Conservation (phyloP, 2,113 vertebrate genomes). For the Peromyscus californicus region DNA sequence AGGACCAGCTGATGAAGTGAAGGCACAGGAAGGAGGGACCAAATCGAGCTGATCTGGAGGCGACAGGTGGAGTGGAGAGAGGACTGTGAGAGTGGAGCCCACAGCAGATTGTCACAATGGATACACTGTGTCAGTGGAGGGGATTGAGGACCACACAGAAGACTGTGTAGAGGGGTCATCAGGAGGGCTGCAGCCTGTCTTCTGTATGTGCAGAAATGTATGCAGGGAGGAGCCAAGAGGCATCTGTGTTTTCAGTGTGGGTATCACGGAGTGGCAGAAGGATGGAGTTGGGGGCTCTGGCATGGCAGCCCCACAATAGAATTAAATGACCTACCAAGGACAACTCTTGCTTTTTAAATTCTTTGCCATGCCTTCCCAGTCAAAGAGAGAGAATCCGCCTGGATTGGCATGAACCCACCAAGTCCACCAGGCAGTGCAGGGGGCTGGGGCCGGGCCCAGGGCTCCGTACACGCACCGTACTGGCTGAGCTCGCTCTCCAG, state of each 20-base stretch:
- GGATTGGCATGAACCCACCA: background rate
- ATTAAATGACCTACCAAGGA: background rate
- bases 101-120: background rate
- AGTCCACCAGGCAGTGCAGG: too few species aligned
- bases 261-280: background rate
- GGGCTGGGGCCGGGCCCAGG: too few species aligned
- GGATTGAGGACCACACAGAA: background rate
- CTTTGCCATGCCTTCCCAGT: background rate
- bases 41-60: background rate
- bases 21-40: background rate
- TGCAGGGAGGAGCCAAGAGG: background rate
- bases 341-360: background rate
- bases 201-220: background rate
- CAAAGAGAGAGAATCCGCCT: background rate
- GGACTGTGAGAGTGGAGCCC: background rate
- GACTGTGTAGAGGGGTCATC: background rate
- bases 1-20: background rate
- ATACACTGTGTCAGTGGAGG: background rate
- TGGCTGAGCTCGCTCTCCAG: background rate
- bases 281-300: background rate
- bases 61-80: background rate
- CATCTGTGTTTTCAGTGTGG: background rate
- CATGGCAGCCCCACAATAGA: background rate
- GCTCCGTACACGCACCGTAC: background rate
- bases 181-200: background rate